Evolutionary conservation across 2,888 invertebrate genomes (phyloP), one percentile per base, ranked within the genome.

Genomic region (Chirona hameri): DNA sequence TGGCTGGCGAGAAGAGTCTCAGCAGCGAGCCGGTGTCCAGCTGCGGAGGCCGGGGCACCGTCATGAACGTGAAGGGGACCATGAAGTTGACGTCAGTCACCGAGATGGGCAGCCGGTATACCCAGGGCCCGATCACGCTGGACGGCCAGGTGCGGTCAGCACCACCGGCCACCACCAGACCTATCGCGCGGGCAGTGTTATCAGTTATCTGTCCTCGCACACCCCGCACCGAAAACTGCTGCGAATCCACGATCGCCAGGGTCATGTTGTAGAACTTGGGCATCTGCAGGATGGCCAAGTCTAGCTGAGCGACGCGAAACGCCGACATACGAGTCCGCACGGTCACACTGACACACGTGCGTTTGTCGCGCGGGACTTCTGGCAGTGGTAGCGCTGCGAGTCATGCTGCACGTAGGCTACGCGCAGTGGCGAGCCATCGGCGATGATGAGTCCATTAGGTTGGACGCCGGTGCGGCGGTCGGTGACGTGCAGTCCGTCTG

Each of bases 81-180:
- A n/a, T n/a, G n/a, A n/a, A 72, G 72, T 21, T 31, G 15, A 18
- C 10, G 31, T 4, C 12, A 3, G 39, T 72, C 31, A 31, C 5
- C n/a, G n/a, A n/a, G 9, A 72, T 29, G 31, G 31, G 14, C 29
- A 72, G 39, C 21, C 39, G 72, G 3, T 29, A 31, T n/a, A n/a
- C n/a, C n/a, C 31, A 18, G 18, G 72, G 21, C 31, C 72, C 31
- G 31, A 21, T 39, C 39, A 2, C 0, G 29, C 18, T 4, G 21
- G 72, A 31, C 9, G 72, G 72, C 72, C 72, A 72, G 31, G 72
- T 72, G 72, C 72, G 72, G 39, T 72, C 72, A 18, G 72, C 72
- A 9, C 72, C 72, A 7, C 72, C 72, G 4, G 31, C 72, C 39
- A 0, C 39, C 39, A 72, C 0, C 72, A 72, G 72, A 1, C 72